phyloP scores from a whole-genome alignment of 2,113 vertebrate species.

The Microcebus murinus region DNA sequence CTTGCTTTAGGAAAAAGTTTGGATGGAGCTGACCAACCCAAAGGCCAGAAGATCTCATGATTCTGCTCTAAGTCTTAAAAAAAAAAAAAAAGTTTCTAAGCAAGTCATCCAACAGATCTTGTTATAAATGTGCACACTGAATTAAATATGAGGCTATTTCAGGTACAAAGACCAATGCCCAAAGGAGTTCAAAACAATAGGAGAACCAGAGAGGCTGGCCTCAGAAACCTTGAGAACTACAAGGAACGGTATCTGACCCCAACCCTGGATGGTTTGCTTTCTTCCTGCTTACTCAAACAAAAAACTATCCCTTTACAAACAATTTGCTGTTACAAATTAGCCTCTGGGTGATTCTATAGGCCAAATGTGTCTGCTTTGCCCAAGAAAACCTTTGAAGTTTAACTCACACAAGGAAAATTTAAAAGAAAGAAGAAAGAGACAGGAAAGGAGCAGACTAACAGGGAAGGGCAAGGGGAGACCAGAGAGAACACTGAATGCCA shows the following conservation, averaged over 20 bases:
- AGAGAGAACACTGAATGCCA: accelerated
- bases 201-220: background rate
- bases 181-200: background rate
- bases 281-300: background rate
- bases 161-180: slow-evolving; percentile 20
- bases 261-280: background rate
- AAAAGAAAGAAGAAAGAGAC: background rate
- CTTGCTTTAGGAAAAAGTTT: background rate
- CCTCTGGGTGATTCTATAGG: slow-evolving; percentile 42
- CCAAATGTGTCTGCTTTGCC: background rate
- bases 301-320: slow-evolving; percentile 3
- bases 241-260: slow-evolving; percentile 37
- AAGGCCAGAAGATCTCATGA: background rate
- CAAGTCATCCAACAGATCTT: slow-evolving; percentile 17
- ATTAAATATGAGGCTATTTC: slow-evolving; percentile 63
- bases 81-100: background rate
- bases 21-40: background rate
- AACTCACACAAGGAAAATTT: background rate
- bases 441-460: accelerated
- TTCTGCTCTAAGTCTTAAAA: background rate
- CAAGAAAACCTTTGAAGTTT: slow-evolving; percentile 13
- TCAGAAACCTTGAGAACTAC: background rate
- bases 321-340: slow-evolving; percentile 55
- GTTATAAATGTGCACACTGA: slow-evolving; percentile 36
- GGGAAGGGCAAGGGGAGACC: background rate